These are phyloP conservation scores for Astreopora myriophthalma DNA, from an alignment of 64 coral and sea anemone genomes.

Conservation along the genomic window DNA sequence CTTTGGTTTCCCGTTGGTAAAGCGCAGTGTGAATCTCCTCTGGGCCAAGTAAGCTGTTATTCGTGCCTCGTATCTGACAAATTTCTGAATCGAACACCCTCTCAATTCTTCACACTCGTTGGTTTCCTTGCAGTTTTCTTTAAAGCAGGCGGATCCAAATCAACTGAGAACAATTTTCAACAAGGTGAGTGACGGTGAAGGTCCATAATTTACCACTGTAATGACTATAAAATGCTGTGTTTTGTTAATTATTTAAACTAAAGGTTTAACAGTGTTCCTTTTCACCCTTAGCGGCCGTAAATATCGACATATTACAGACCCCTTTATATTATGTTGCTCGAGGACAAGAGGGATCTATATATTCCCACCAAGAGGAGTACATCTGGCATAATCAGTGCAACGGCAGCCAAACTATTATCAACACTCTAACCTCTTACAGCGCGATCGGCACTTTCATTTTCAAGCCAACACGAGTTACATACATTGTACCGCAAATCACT, in stretches of 20 bases:
- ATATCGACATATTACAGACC: not conserved
- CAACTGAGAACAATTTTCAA: conserved; percentile 80
- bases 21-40: conserved; percentile 3
- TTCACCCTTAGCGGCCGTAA: not conserved
- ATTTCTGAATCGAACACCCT: not conserved
- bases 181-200: conserved; percentile 55
- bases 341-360: too few relatives aligned
- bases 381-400: not conserved
- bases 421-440: not conserved
- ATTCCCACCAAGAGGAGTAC: not conserved
- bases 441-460: not conserved
- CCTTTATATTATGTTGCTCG: not conserved
- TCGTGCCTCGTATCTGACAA: not conserved
- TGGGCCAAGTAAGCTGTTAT: not conserved
- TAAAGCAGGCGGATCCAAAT: conserved; percentile 85
- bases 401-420: not conserved
- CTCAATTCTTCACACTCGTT: not conserved
- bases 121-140: conserved; percentile 61
- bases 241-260: not conserved
- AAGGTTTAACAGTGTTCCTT: not conserved
- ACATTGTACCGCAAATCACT: too few relatives aligned
- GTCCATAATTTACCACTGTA: not conserved
- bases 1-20: not conserved
- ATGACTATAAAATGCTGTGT: not conserved
- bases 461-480: not conserved